These are phyloP conservation scores for Metellina segmentata DNA, from an alignment of 2,888 invertebrate species.

Conservation along the genomic window DNA sequence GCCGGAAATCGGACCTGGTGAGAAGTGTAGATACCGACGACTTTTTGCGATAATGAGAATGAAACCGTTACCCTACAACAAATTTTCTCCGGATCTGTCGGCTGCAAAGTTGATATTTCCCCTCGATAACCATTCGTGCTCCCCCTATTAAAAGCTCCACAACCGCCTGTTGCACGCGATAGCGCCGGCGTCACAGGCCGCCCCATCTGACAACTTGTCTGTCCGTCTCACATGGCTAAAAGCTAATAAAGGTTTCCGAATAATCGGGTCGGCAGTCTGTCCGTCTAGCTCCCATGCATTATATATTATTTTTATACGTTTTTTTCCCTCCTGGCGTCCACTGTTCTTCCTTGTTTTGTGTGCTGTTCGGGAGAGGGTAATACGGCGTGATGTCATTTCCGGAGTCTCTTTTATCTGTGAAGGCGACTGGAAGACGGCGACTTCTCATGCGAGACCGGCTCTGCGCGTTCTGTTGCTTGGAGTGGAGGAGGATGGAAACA, in stretches of 20 bases:
- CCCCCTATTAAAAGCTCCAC: neutral
- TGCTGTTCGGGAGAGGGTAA: constrained; percentile 50
- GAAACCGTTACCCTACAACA: too few relatives aligned
- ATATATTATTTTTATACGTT: constrained; percentile 3
- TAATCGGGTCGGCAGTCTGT: constrained; percentile 27
- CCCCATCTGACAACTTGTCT: constrained; percentile 43
- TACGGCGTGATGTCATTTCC: constrained; percentile 73
- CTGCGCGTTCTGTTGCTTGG: constrained; percentile 13
- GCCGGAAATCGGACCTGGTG: too few relatives aligned
- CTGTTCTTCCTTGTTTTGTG: constrained; percentile 41
- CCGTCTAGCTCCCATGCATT: constrained; percentile 1
- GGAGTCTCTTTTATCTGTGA: constrained; percentile 65
- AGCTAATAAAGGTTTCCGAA: neutral
- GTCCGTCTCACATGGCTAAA: constrained; percentile 51
- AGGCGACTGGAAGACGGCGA: constrained; percentile 66
- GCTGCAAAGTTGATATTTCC: neutral
- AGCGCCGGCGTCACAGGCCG: neutral
- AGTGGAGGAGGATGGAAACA: too few relatives aligned
- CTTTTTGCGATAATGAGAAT: too few relatives aligned
- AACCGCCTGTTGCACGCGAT: neutral
- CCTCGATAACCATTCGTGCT: neutral
- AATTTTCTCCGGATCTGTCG: too few relatives aligned
- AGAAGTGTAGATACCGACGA: too few relatives aligned
- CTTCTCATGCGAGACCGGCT: constrained; percentile 54
- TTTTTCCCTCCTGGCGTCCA: constrained; percentile 9